These are phyloP conservation scores for Dendrocopos noguchii DNA, from an alignment of 2,113 vertebrate genomes.

Conservation along the genomic window DNA sequence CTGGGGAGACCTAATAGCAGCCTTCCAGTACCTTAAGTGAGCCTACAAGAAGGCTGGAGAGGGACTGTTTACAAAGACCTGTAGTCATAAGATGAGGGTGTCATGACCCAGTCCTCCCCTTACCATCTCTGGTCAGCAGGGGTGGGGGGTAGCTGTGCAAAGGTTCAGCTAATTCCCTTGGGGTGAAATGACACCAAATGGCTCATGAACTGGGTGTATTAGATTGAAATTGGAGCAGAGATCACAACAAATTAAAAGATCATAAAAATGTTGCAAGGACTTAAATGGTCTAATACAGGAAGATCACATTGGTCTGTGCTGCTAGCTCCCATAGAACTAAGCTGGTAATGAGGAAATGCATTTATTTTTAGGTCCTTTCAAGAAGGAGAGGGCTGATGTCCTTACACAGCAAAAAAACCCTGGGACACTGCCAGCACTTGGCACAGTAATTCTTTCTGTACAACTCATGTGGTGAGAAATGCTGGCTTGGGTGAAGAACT, in stretches of 20 bases:
- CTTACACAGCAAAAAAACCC: slow-evolving; percentile 42
- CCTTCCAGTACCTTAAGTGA: too few species aligned
- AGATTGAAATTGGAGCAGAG: too few species aligned
- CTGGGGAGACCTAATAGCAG: too few species aligned
- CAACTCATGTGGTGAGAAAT: neutral
- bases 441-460: neutral
- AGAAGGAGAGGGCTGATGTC: neutral
- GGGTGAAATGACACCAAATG: too few species aligned
- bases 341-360: neutral
- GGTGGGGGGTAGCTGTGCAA: too few species aligned
- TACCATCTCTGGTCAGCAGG: too few species aligned
- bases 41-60: too few species aligned
- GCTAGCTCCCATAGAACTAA: neutral
- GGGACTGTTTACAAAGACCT: too few species aligned
- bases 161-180: too few species aligned
- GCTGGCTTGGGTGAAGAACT: neutral
- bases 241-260: neutral
- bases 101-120: too few species aligned
- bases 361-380: slow-evolving; percentile 10
- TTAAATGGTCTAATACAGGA: neutral
- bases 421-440: slow-evolving; percentile 7
- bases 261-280: neutral
- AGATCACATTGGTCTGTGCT: neutral
- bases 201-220: too few species aligned
- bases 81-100: too few species aligned